Base-by-base conservation (phyloP, 1,140 invertebrate species). In the Drosophila triauraria region DNA sequence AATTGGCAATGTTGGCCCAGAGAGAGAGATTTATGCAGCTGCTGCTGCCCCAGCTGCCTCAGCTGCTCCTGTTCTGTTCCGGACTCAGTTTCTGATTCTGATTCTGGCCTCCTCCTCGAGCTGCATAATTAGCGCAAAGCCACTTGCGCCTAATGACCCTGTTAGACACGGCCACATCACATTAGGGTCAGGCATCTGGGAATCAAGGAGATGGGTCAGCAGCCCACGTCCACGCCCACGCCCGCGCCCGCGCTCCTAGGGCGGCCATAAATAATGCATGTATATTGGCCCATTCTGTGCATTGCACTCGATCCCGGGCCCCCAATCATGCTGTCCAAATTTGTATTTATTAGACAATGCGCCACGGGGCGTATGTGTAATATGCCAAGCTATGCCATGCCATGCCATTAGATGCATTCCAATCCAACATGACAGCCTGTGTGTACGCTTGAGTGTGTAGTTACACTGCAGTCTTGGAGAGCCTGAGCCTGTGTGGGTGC, bases 101-200 rank as follows among this genome's bases (percentile, higher is more conserved):
- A 17, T 63, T 25, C 40, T 30, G 56, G 35, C 48, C 60, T 57
- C 60, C 63, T 61, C 46, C 40, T 12, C 56, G 32, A 46, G 76
- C 58, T 74, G 78, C 78, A 81, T 84, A 91, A 91, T 91, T 91
- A 91, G 90, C 84, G 72, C 90, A 91, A 83, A 85, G 78, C 78
- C 88, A 91, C 88, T 91, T 91, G 84, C 70, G 81, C 67, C 84
- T 87, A 91, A 91, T 91, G 83, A 91, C 71, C 83, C 88, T 91
- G 88, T 91, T 85, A 77, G 69, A 91, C 88, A 88, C 78, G 83
- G 43, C 43, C 57, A 47, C 75, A 56, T 78, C 58, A 63, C 72
- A 77, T 77, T 71, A 54, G 43, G 56, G 48, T 50, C 74, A 56
- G n/a, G 42, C 61, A 15, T 50, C 43, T 67, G 44, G 40, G 46